Conservation (phyloP, 2,113 vertebrate genomes). For the Platichthys flesus region DNA sequence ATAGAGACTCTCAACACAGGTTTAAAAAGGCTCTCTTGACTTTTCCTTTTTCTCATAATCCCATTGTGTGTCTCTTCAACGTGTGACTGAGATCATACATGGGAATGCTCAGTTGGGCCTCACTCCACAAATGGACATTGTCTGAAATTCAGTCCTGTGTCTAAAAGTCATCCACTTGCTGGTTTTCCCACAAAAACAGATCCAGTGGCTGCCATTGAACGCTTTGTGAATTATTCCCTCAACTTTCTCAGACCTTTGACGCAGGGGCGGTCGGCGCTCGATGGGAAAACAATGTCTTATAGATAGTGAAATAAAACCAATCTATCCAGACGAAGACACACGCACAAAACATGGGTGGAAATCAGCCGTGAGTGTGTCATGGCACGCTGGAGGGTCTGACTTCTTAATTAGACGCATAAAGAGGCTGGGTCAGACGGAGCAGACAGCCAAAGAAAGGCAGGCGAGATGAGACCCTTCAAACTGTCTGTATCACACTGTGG, state of each 20-base stretch:
- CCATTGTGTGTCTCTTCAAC: conserved; percentile 39
- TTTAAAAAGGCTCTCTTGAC: conserved; percentile 21
- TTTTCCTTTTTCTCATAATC: conserved; percentile 25
- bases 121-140: conserved; percentile 39
- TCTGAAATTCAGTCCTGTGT: conserved; percentile 30
- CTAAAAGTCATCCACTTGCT: conserved; percentile 55
- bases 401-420: conserved; percentile 81
- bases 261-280: conserved; percentile 46
- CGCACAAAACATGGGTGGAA: conserved; percentile 75
- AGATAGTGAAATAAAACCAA: conserved; percentile 63
- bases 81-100: conserved; percentile 36
- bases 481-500: conserved; percentile 72
- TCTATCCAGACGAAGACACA: conserved; percentile 64
- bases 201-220: conserved; percentile 48
- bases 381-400: conserved; percentile 80
- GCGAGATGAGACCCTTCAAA: conserved; percentile 80
- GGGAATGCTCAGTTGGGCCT: conserved; percentile 35
- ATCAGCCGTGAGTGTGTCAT: conserved; percentile 77
- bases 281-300: conserved; percentile 71
- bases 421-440: conserved; percentile 74
- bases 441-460: conserved; percentile 80
- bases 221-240: conserved; percentile 57
- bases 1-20: conserved; percentile 7
- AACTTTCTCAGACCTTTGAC: conserved; percentile 48
- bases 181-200: conserved; percentile 59